Evolutionary conservation across 2,888 invertebrate species (phyloP).

Genomic region (Drosophila villosipedis): DNA sequence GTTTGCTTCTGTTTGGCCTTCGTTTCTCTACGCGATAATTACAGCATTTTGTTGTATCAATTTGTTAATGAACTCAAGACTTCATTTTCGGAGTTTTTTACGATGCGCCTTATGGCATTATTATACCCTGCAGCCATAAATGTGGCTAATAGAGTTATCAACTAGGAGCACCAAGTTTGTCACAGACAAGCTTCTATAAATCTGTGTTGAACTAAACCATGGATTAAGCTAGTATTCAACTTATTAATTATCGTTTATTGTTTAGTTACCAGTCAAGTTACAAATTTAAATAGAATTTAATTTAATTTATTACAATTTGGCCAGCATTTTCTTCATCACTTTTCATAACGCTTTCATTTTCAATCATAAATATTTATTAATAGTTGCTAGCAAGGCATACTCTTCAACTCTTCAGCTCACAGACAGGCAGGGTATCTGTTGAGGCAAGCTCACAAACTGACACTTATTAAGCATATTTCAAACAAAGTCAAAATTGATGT

Average conservation of each 20-base stretch:
- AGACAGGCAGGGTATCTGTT: slow-evolving; percentile 34
- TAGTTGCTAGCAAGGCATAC: not conserved
- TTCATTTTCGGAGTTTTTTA: slow-evolving; percentile 39
- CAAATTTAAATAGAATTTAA: not conserved
- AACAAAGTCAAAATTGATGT: slow-evolving; percentile 78
- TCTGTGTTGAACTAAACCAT: not conserved
- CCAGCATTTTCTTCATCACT: not conserved
- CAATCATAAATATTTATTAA: not conserved
- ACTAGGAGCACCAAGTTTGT: not conserved
- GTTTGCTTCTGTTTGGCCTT: slow-evolving; percentile 62
- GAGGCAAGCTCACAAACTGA: slow-evolving; percentile 7
- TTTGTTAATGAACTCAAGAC: slow-evolving; percentile 77
- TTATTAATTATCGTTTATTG: no score
- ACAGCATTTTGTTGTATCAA: slow-evolving; percentile 82
- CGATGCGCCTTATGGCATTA: slow-evolving; percentile 46
- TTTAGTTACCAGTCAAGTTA: no score
- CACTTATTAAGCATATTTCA: slow-evolving; percentile 55
- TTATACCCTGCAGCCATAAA: slow-evolving; percentile 33
- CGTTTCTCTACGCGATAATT: slow-evolving; percentile 73
- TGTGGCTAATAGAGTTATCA: not conserved
- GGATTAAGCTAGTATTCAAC: not conserved
- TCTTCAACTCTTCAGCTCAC: not conserved
- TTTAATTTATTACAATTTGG: not conserved
- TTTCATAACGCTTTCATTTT: not conserved
- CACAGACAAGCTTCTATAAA: not conserved